Percentiles rank a stretch among this genome's conserved stretches.
These are phyloP conservation scores for Oxystoma pomonae DNA, from an alignment of 2,888 invertebrate genomes.

Conservation along the genomic window DNA sequence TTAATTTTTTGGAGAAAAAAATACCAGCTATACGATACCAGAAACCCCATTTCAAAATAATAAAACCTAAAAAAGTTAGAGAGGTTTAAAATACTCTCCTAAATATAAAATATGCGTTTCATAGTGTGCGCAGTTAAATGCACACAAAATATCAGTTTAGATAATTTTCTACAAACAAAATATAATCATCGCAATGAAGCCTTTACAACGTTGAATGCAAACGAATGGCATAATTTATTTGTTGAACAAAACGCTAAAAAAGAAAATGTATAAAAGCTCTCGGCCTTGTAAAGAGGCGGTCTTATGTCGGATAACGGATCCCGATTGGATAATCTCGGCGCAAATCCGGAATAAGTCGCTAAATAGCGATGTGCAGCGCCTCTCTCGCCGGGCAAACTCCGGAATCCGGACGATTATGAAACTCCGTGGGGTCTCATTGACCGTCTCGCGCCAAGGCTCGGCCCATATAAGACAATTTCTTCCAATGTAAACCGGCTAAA, in stretches of 20 bases:
- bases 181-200: no score
- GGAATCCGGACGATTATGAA: not conserved
- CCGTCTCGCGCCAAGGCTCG: constrained; percentile 32
- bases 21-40: no score
- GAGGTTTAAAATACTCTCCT: no score
- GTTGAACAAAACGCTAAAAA: not conserved
- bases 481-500: constrained; percentile 31
- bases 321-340: constrained; percentile 50
- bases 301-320: constrained; percentile 41
- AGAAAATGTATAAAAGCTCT: not conserved
- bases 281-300: constrained; percentile 38
- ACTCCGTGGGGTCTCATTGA: constrained; percentile 38
- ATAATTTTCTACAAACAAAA: no score
- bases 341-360: constrained; percentile 47
- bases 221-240: no score
- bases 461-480: constrained; percentile 38
- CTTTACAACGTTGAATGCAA: no score
- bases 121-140: no score
- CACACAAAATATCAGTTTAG: no score
- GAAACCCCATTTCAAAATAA: no score
- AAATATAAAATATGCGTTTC: no score
- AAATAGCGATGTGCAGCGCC: constrained; percentile 44
- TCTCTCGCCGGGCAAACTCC: constrained; percentile 32
- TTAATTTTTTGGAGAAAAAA: no score
- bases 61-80: no score